Evolutionary conservation across 1,140 invertebrate genomes (phyloP), one percentile per base, ranked within the genome.

Genomic region (Aricia agestis): DNA sequence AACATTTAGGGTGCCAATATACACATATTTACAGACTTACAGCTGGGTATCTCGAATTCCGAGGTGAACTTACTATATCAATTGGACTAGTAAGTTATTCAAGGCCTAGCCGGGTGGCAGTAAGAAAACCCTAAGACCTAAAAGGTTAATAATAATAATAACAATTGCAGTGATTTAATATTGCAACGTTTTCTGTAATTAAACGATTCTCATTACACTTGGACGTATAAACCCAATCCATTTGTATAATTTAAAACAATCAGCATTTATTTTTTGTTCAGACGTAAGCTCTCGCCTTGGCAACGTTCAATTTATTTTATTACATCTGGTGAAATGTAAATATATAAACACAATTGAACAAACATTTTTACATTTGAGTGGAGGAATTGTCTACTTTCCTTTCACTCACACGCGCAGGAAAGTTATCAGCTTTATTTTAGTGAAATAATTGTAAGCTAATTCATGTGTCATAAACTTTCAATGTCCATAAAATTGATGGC

Each of bases 231-330:
- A 63, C 19, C 10, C 18, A 25, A 63, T 63, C 59, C 59, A 63
- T 63, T 63, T 63, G 59, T 63, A 63, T 63, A 63, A 63, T 63
- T 63, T 63, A 63, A 63, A 63, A 19, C 59, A 63, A 63, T 63
- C 59, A 63, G 59, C 59, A 19, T 63, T 63, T 63, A 19, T 63
- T 63, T 61, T 63, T 63, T 63, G 18, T 25, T 63, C 59, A 19
- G 10, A 63, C 19, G 19, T 63, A 63, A 63, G 17, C 59, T 25
- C 59, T 19, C 18, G 59, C 18, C 59, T 63, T 19, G 17, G 59
- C 19, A 19, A 63, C 59, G 17, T 63, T 63, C 59, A 63, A 63
- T 63, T 63, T 63, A 63, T 63, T 63, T 63, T 19, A 63, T 63
- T 63, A 63, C 59, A 25, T 63, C 59, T 63, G 59, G 59, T 63